Percentiles rank a stretch among this genome's conserved stretches.
These are phyloP conservation scores for Thamnophis elegans DNA, from an alignment of 2,797 vertebrate genomes.

Conservation along the genomic window DNA sequence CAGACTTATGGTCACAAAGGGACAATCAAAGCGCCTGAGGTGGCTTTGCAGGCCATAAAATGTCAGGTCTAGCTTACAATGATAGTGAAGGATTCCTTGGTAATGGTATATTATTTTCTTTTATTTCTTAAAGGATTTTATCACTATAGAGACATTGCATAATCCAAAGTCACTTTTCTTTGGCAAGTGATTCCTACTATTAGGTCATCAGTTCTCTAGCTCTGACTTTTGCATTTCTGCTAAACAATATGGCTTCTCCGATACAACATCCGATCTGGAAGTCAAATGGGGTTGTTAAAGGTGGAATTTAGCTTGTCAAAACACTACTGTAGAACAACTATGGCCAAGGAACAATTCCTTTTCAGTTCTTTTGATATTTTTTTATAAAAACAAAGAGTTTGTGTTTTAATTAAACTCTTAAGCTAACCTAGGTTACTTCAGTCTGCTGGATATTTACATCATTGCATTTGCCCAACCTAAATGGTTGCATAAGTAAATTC, in stretches of 20 bases:
- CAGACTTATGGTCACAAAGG: neutral
- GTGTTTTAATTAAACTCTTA: neutral
- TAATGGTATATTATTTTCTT: neutral
- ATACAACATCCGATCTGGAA: neutral
- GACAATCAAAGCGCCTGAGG: neutral
- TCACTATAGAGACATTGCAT: neutral
- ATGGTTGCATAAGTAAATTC: neutral
- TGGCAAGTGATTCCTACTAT: neutral
- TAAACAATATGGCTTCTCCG: neutral
- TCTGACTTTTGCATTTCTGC: neutral
- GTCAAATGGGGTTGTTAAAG: neutral
- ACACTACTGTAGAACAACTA: neutral
- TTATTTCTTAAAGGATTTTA: neutral
- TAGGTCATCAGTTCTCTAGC: neutral
- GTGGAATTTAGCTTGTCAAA: neutral
- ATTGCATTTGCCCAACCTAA: neutral
- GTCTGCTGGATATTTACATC: neutral
- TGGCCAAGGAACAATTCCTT: neutral
- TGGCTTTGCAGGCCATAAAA: no score
- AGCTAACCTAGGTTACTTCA: neutral
- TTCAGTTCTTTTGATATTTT: neutral
- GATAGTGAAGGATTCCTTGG: neutral
- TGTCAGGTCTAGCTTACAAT: neutral
- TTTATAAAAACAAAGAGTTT: neutral
- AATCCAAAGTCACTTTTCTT: neutral